A percentile compares a stretch with the other conserved stretches of the same genome.
phyloP scores from a whole-genome alignment of 1,140 invertebrate species.

The Sesamia nonagrioides region DNA sequence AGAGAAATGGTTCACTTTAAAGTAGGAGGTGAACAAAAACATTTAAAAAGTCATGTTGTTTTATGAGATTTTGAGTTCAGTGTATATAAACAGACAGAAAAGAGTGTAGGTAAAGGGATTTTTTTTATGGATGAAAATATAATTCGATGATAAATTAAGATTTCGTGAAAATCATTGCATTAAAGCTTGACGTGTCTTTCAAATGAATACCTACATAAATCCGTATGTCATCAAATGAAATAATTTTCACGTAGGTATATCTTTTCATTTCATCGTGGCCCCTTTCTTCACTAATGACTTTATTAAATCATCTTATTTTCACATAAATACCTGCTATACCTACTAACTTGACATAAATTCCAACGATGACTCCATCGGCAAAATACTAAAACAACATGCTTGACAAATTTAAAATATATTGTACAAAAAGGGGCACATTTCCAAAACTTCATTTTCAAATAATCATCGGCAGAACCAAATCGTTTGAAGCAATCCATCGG shows the following conservation, averaged over 20 bases:
- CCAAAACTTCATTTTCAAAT: slow-evolving; percentile 18
- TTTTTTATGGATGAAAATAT: slow-evolving; percentile 4
- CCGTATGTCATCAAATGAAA: not conserved
- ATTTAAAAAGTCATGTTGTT: slow-evolving; percentile 11
- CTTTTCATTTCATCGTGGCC: not conserved
- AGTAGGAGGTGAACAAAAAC: slow-evolving; percentile 2
- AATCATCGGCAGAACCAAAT: slow-evolving; percentile 63
- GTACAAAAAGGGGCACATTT: slow-evolving; percentile 1
- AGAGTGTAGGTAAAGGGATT: no score
- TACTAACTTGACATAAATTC: not conserved
- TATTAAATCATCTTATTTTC: slow-evolving; percentile 19
- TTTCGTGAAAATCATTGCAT: not conserved
- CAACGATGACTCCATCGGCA: slow-evolving; percentile 28
- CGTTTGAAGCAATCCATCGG: slow-evolving; percentile 57
- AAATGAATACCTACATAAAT: not conserved
- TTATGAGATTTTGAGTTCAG: slow-evolving; percentile 32
- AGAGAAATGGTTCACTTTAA: slow-evolving; percentile 39
- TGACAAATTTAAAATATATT: slow-evolving; percentile 33
- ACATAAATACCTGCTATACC: not conserved
- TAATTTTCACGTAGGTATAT: not conserved
- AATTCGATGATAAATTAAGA: not conserved
- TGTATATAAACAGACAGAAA: slow-evolving; percentile 23
- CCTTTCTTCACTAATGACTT: slow-evolving; percentile 12
- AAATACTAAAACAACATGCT: slow-evolving; percentile 38
- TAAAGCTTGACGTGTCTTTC: not conserved